Evolutionary conservation across 2,797 vertebrate genomes (phyloP).

Genomic region (Hydrocynus forskahlii): DNA sequence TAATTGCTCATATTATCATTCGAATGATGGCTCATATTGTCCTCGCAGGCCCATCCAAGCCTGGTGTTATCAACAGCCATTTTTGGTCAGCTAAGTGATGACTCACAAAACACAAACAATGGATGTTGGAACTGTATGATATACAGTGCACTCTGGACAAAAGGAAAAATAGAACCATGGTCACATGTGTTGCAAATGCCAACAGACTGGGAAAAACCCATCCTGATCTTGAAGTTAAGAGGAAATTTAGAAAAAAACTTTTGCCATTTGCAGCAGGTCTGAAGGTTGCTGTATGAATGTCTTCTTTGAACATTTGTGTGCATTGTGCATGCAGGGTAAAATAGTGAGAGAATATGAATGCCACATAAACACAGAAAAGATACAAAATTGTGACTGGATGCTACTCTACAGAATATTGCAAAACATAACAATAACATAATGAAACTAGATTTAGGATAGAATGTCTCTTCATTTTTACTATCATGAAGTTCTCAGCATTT

Average conservation of each 20-base stretch:
- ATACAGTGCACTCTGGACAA: too few species aligned
- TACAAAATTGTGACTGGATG: neutral
- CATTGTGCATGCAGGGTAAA: neutral
- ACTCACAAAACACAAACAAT: neutral
- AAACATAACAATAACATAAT: too few species aligned
- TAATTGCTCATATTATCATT: slow-evolving; percentile 11
- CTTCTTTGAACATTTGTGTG: neutral
- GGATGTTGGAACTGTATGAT: neutral
- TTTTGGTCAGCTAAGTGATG: neutral
- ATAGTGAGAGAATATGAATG: neutral
- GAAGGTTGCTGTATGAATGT: too few species aligned
- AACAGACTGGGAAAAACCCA: too few species aligned
- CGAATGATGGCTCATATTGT: neutral
- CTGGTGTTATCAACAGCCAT: neutral
- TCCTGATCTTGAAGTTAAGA: too few species aligned
- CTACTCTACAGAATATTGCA: neutral
- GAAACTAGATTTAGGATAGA: neutral
- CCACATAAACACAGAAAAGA: too few species aligned
- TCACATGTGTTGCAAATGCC: too few species aligned
- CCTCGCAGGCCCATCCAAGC: neutral
- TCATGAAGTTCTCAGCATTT: neutral
- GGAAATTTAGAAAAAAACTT: too few species aligned
- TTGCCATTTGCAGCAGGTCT: too few species aligned
- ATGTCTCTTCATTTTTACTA: neutral
- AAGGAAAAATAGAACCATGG: too few species aligned